A percentile compares a stretch with the other conserved stretches of the same genome.
phyloP scores from a whole-genome alignment of 1,140 invertebrate species.

The Drosophila lowei region DNA sequence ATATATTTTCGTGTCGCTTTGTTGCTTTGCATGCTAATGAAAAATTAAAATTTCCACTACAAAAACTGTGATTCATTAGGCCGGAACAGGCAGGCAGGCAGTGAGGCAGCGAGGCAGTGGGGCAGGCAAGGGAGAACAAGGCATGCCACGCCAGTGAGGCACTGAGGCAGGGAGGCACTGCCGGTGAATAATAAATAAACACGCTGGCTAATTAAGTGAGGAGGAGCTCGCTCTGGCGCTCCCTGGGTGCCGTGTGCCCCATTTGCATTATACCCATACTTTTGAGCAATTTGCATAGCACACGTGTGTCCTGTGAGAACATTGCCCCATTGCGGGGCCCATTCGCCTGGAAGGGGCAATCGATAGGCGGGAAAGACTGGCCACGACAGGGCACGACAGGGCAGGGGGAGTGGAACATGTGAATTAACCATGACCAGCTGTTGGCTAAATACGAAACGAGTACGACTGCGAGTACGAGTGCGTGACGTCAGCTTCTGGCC shows the following conservation, averaged over 20 bases:
- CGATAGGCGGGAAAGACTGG: constrained; percentile 36
- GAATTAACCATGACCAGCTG: constrained; percentile 63
- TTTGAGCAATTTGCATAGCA: constrained; percentile 74
- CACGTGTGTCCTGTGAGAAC: constrained; percentile 67
- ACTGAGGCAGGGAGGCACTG: constrained; percentile 52
- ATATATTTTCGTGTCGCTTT: constrained; percentile 71
- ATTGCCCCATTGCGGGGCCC: constrained; percentile 53
- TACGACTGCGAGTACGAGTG: not conserved
- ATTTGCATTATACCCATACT: constrained; percentile 57
- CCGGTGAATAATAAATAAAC: constrained; percentile 79
- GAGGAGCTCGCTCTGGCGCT: constrained; percentile 25
- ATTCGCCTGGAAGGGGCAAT: constrained; percentile 64
- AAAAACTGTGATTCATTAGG: constrained; percentile 81
- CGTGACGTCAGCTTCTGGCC: constrained; percentile 24
- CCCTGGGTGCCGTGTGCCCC: not conserved
- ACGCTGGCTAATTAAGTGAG: constrained; percentile 77
- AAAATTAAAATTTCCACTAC: constrained; percentile 80
- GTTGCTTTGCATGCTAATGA: constrained; percentile 78
- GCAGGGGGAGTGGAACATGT: constrained; percentile 29
- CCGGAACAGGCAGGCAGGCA: constrained; percentile 37
- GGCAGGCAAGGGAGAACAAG: not conserved
- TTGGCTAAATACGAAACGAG: constrained; percentile 26
- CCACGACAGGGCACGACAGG: not conserved
- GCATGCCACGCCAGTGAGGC: constrained; percentile 5
- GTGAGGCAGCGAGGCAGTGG: not conserved